Percentiles rank a stretch among this genome's conserved stretches.
These are phyloP conservation scores for Muschampia plurimacula DNA, from an alignment of 2,888 invertebrate species.

Conservation along the genomic window DNA sequence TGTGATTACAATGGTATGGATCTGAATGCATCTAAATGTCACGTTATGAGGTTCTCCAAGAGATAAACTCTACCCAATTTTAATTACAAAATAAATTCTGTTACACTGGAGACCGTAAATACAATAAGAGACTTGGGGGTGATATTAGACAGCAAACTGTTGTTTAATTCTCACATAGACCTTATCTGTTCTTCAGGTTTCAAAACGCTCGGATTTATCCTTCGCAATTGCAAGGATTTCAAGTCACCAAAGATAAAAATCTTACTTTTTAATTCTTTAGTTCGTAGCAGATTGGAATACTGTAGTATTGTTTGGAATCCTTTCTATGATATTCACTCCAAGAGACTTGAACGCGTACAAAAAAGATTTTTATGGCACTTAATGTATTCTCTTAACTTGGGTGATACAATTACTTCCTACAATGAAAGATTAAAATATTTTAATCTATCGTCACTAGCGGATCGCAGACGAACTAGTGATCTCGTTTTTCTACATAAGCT, in stretches of 20 bases:
- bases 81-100: neutral
- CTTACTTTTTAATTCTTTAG: neutral
- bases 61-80: neutral
- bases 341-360: no score
- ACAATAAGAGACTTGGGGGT: neutral
- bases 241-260: conserved; percentile 4
- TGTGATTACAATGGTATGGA: conserved; percentile 12
- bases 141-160: neutral
- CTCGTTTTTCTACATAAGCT: no score
- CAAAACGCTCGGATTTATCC: conserved; percentile 1
- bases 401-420: no score
- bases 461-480: no score
- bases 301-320: neutral
- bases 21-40: conserved; percentile 1
- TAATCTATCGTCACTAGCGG: no score
- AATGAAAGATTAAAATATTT: no score
- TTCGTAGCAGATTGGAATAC: conserved; percentile 1
- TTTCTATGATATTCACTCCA: neutral
- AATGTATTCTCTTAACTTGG: no score
- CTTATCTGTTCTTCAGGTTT: neutral
- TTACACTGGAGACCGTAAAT: neutral
- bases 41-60: neutral
- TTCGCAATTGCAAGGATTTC: neutral
- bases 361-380: no score
- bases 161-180: neutral